A percentile compares a stretch with the other conserved stretches of the same genome.
Conservation (phyloP, 1,140 invertebrate genomes). For the Cepaea nemoralis region DNA sequence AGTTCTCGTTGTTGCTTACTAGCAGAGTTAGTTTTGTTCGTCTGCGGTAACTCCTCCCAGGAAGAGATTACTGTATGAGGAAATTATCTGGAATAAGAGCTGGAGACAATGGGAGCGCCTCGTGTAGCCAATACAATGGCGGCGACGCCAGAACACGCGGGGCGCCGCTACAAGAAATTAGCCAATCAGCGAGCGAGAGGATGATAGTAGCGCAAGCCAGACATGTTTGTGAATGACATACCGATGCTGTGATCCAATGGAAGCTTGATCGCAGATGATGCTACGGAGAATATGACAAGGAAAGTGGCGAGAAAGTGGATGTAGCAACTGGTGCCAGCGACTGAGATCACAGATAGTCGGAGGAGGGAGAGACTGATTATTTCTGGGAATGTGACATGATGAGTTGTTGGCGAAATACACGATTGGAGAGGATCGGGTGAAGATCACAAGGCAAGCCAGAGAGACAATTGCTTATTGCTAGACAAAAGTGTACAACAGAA, state of each 20-base stretch:
- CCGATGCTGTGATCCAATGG: constrained; percentile 7
- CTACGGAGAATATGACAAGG: neutral
- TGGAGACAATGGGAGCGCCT: constrained; percentile 4
- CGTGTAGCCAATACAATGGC: constrained; percentile 23
- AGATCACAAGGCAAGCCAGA: too few species aligned
- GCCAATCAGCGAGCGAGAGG: constrained; percentile 8
- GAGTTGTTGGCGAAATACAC: too few species aligned
- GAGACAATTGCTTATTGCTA: too few species aligned
- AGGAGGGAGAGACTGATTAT: neutral
- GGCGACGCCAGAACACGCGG: constrained; percentile 17
- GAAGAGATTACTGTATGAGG: constrained; percentile 1
- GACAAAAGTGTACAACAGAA: too few species aligned
- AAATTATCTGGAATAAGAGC: constrained; percentile 13
- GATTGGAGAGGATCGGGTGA: too few species aligned
- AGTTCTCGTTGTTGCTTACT: neutral
- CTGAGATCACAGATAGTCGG: neutral
- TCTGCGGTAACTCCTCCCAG: constrained; percentile 4
- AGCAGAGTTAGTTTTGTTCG: neutral
- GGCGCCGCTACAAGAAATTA: neutral
- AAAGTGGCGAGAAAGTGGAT: neutral
- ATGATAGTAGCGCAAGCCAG: neutral
- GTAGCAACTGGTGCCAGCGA: neutral
- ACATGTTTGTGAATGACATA: constrained; percentile 1
- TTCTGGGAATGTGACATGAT: neutral
- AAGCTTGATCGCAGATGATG: constrained; percentile 2